A percentile compares a stretch with the other conserved stretches of the same genome.
Evolutionary conservation across 1,140 invertebrate genomes (phyloP).

Genomic region (Subanguina moxae): DNA sequence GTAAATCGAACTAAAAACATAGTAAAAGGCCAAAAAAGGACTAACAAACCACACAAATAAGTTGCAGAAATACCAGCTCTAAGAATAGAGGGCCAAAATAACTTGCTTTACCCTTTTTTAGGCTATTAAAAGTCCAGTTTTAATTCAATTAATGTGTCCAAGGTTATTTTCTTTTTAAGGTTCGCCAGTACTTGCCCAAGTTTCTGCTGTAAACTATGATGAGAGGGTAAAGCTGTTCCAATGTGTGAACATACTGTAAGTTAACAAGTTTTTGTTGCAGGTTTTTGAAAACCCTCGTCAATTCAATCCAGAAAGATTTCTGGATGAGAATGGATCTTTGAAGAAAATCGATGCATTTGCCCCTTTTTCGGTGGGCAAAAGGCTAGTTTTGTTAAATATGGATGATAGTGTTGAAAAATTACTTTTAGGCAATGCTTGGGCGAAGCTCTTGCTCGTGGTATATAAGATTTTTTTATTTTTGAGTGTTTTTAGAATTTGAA

Average conservation of each 20-base stretch:
- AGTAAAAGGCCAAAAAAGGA: too few species aligned
- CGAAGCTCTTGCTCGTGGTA: not conserved
- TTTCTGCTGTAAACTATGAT: not conserved
- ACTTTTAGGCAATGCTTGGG: slow-evolving; percentile 1
- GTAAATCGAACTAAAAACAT: too few species aligned
- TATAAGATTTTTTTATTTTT: too few species aligned
- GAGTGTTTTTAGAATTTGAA: too few species aligned
- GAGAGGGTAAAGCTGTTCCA: not conserved
- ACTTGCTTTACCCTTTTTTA: too few species aligned
- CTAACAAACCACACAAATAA: too few species aligned
- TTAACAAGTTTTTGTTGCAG: slow-evolving; percentile 8
- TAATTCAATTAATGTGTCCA: too few species aligned
- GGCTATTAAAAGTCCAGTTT: too few species aligned
- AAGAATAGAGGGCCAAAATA: too few species aligned
- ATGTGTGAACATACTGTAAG: not conserved
- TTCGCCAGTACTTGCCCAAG: not conserved
- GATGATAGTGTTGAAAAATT: not conserved
- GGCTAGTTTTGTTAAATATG: not conserved
- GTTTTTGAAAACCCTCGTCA: slow-evolving; percentile 68
- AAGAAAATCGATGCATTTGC: slow-evolving; percentile 79
- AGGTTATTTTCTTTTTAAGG: not conserved
- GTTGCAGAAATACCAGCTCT: too few species aligned
- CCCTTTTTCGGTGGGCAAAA: slow-evolving; percentile 73
- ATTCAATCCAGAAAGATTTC: slow-evolving; percentile 76
- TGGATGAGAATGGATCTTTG: slow-evolving; percentile 71